phyloP scores from a whole-genome alignment of 1,140 invertebrate species.

The Euschistus heros region DNA sequence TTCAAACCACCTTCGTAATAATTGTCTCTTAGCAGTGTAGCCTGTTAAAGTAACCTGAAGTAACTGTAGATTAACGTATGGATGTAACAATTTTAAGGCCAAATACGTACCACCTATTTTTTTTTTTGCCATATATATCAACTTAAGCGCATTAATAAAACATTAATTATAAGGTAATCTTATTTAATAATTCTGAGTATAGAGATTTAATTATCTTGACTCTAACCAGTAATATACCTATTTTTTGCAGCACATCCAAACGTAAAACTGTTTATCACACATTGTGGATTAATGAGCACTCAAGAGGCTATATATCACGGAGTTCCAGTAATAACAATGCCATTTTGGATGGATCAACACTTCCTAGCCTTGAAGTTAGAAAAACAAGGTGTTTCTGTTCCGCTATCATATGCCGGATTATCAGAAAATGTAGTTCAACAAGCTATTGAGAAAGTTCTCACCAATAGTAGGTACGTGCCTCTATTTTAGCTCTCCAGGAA shows the following conservation, averaged over 20 bases:
- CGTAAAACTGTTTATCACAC: slow-evolving; percentile 35
- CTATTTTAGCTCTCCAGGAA: too few species aligned
- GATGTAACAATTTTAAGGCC: too few species aligned
- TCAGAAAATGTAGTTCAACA: neutral
- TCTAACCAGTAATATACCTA: neutral
- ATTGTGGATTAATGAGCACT: slow-evolving; percentile 38
- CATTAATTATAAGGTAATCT: neutral
- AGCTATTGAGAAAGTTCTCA: neutral
- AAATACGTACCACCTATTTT: too few species aligned
- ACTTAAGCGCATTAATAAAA: neutral
- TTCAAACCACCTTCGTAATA: too few species aligned
- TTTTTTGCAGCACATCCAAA: slow-evolving; percentile 31
- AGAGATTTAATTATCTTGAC: neutral
- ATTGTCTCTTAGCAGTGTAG: too few species aligned
- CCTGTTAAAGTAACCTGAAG: too few species aligned
- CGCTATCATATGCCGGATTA: neutral
- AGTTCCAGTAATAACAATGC: slow-evolving; percentile 39
- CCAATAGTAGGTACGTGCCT: neutral
- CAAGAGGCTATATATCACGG: slow-evolving; percentile 39
- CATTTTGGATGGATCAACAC: slow-evolving; percentile 38
- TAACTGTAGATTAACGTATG: too few species aligned
- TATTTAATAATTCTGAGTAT: neutral
- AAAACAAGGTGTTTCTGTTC: slow-evolving; percentile 7
- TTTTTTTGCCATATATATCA: neutral
- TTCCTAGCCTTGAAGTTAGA: slow-evolving; percentile 10